Conservation (phyloP, 2,888 invertebrate genomes). For the Linnaemya vulpina region DNA sequence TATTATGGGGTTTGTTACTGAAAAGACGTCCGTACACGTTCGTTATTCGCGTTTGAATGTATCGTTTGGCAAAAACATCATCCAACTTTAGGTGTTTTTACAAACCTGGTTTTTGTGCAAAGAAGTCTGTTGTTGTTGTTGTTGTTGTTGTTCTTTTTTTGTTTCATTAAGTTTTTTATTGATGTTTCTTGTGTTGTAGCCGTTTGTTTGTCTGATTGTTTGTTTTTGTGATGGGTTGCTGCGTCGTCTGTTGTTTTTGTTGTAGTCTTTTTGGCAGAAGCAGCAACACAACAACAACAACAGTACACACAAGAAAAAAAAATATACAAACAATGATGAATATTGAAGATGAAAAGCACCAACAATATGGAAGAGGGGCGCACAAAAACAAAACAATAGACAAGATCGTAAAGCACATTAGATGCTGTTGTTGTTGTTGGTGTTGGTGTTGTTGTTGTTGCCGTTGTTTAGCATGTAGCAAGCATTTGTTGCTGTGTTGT, state of each 20-base stretch:
- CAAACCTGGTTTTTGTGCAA: constrained; percentile 70
- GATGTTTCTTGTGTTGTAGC: constrained; percentile 46
- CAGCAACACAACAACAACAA: constrained; percentile 58
- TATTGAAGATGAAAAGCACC: constrained; percentile 56
- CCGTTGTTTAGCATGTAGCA: constrained; percentile 48
- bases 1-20: constrained; percentile 12
- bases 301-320: constrained; percentile 34
- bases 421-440: constrained; percentile 59
- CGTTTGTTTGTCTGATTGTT: too few relatives aligned
- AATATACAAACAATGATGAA: constrained; percentile 31
- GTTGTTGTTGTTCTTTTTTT: constrained; percentile 37
- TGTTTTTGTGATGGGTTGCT: constrained; percentile 47
- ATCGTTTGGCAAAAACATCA: constrained; percentile 82
- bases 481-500: constrained; percentile 30
- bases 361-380: constrained; percentile 17
- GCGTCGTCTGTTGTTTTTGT: constrained; percentile 8
- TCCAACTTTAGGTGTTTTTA: constrained; percentile 80
- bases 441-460: constrained; percentile 59
- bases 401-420: constrained; percentile 60
- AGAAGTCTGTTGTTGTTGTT: constrained; percentile 46
- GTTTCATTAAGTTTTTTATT: constrained; percentile 28
- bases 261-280: constrained; percentile 37
- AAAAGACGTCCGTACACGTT: constrained; percentile 82
- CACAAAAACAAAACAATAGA: constrained; percentile 60
- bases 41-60: constrained; percentile 83